Evolutionary conservation across 2,888 invertebrate genomes (phyloP).

Genomic region (Tenthredo livida): DNA sequence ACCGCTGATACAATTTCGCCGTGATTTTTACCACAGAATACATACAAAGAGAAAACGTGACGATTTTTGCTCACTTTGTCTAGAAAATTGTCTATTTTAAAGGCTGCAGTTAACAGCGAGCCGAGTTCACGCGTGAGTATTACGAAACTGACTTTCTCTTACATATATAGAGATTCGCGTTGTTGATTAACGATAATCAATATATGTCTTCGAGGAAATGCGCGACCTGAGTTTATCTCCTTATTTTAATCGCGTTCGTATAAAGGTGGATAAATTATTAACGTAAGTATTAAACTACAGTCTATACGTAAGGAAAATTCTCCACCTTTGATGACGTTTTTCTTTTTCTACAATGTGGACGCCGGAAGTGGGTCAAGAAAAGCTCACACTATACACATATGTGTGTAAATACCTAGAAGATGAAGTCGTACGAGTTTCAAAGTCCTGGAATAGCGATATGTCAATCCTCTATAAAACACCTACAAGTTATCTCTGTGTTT

Average conservation of each 20-base stretch:
- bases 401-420: neutral
- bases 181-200: conserved; percentile 27
- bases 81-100: neutral
- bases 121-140: conserved; percentile 24
- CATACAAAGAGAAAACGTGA: neutral
- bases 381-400: neutral
- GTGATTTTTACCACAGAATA: neutral
- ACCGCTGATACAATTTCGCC: neutral
- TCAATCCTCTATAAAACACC: conserved; percentile 11
- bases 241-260: neutral
- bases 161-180: conserved; percentile 19
- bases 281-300: too few species aligned
- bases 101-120: neutral
- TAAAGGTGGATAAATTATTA: neutral
- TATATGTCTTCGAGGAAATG: conserved; percentile 1
- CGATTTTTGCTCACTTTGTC: neutral
- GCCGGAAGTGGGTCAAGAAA: neutral
- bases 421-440: neutral
- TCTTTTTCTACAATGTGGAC: neutral
- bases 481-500: neutral
- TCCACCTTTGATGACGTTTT: neutral
- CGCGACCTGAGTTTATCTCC: neutral
- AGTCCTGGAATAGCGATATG: neutral
- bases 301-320: neutral
- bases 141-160: conserved; percentile 7